Evolutionary conservation across 2,797 vertebrate genomes (phyloP).

Genomic region (Anguilla anguilla): DNA sequence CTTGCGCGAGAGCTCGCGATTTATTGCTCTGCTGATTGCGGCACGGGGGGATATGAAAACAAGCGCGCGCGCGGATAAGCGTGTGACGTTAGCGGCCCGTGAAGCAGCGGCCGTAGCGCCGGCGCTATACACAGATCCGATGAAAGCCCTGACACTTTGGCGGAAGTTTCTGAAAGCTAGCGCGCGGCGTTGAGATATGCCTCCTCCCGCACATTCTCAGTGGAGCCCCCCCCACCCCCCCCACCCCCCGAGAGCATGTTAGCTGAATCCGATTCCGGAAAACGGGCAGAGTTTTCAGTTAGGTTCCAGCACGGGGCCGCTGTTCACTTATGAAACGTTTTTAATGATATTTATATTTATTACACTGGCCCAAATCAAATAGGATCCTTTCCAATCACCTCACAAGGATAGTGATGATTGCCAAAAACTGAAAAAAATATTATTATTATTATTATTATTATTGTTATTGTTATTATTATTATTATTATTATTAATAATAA

Average conservation of each 20-base stretch:
- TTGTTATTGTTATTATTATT: too few species aligned
- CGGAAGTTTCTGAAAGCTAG: background rate
- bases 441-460: too few species aligned
- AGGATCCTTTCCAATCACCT: background rate
- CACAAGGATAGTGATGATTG: background rate
- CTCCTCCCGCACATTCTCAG: background rate
- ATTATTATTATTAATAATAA: too few species aligned
- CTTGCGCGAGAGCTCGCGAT: background rate
- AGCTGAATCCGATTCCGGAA: background rate
- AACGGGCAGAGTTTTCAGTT: background rate
- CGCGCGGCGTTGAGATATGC: background rate
- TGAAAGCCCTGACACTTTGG: background rate
- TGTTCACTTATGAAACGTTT: background rate
- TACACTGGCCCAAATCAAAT: background rate
- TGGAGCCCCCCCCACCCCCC: background rate
- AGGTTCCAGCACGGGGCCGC: background rate
- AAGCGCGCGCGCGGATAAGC: background rate
- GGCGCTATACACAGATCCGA: background rate
- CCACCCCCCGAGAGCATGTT: background rate
- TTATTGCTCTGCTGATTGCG: background rate
- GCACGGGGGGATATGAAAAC: background rate
- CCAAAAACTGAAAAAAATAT: too few species aligned
- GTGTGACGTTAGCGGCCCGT: background rate
- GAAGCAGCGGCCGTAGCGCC: background rate
- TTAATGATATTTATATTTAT: background rate